Evolutionary conservation across 2,113 vertebrate genomes (phyloP), one percentile per base, ranked within the genome.

Genomic region (Cavia porcellus): DNA sequence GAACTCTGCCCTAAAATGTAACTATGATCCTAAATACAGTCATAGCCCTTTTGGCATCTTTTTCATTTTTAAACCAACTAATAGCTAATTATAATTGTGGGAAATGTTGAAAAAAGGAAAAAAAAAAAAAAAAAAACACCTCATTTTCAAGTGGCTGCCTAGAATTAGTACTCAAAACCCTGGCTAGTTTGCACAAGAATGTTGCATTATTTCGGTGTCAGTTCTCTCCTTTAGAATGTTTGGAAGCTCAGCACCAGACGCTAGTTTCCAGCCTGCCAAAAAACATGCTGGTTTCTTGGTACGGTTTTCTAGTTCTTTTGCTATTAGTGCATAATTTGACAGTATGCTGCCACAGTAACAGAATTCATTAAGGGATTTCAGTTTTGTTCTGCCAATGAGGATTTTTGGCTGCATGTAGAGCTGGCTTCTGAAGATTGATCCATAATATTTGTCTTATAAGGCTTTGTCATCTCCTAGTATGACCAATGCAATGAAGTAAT

Each of bases 351-450:
- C 96, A 96, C 45, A 7, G 96, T 83, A 97, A 96, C 94, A 97
- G 93, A 95, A 98, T 96, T 94, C 97, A 96, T 86, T 84, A 97
- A 91, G 61, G 66, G 77, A 68, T 95, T 95, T 98, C 77, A 79
- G 92, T 91, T 97, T 97, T 96, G 90, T 97, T 96, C 90, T 96
- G 96, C 95, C 97, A 97, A 96, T 81, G 92, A 97, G 95, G 92
- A 86, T 83, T 96, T 92, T 84, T 92, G 97, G 95, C 95, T 86
- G 38, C 92, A 84, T 66, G 66, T 45, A 45, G 90, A 66, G 61
- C 66, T 96, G 82, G 93, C 89, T 90, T 96, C 94, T 90, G 90
- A 97, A 92, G 90, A 92, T 61, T 92, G 94, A 95, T 80, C 92
- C 94, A 80, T 89, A 97, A 92, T 94, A 88, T 97, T 97, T 96